Conservation (phyloP, 2,113 vertebrate genomes). For the Tiliqua scincoides region DNA sequence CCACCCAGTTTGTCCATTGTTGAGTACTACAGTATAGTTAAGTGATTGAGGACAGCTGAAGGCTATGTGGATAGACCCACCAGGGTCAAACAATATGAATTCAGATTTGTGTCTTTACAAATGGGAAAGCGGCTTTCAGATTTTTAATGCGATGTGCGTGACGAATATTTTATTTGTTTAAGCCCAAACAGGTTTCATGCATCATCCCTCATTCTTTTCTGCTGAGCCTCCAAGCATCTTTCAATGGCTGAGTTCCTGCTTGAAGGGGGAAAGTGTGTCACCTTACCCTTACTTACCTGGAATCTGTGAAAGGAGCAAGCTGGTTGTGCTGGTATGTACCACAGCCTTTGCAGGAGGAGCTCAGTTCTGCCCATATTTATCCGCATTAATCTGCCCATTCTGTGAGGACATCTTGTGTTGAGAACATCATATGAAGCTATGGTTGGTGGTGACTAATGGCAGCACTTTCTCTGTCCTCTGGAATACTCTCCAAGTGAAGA, state of each 20-base stretch:
- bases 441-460: too few species aligned
- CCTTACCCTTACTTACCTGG: slow-evolving; percentile 91
- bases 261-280: slow-evolving; percentile 81
- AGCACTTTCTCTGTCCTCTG: too few species aligned
- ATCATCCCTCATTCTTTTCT: slow-evolving; percentile 85
- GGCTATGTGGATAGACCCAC: not conserved
- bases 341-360: not conserved
- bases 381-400: not conserved
- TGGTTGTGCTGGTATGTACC: slow-evolving; percentile 88
- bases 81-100: too few species aligned
- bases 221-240: slow-evolving; percentile 91
- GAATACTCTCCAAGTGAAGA: too few species aligned
- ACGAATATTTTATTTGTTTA: slow-evolving; percentile 24
- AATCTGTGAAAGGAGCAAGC: slow-evolving; percentile 91
- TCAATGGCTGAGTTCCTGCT: slow-evolving; percentile 90
- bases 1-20: not conserved
- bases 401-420: too few species aligned
- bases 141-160: not conserved
- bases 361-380: not conserved
- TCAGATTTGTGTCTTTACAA: not conserved
- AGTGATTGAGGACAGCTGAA: not conserved
- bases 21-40: too few species aligned
- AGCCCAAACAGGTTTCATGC: slow-evolving; percentile 91
- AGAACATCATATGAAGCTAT: too few species aligned
- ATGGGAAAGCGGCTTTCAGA: not conserved